These are phyloP conservation scores for Chaetops frenatus DNA, from an alignment of 2,113 vertebrate species.

Conservation along the genomic window DNA sequence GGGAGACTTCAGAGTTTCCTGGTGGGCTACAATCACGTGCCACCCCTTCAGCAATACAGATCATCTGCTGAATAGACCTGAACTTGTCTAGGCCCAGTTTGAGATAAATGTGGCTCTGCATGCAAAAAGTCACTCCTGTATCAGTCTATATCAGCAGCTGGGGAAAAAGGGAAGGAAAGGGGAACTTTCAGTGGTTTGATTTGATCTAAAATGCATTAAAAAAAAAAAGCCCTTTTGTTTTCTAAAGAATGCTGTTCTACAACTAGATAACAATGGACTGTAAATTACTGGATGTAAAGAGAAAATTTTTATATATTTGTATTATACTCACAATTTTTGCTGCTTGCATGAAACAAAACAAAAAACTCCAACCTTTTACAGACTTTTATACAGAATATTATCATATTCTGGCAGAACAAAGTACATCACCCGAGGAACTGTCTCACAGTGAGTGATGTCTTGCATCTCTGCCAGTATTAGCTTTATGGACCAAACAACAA, in stretches of 20 bases:
- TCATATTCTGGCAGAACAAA: neutral
- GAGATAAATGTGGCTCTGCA: neutral
- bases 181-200: neutral
- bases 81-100: neutral
- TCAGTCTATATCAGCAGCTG: neutral
- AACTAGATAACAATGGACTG: neutral
- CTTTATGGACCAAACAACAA: conserved; percentile 32
- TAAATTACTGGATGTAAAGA: neutral
- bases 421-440: neutral
- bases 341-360: neutral
- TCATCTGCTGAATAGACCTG: neutral
- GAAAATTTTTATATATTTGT: neutral
- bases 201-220: neutral
- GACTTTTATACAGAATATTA: neutral
- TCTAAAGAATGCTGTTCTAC: neutral
- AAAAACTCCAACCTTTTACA: neutral
- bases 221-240: neutral
- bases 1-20: neutral
- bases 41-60: neutral
- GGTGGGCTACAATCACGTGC: neutral
- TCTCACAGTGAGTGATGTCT: neutral
- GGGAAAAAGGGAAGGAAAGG: neutral
- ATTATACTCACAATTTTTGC: neutral
- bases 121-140: neutral
- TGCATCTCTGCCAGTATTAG: conserved; percentile 8